Base-by-base conservation (phyloP, 2,888 invertebrate genomes). In the Pandemis corylana region DNA sequence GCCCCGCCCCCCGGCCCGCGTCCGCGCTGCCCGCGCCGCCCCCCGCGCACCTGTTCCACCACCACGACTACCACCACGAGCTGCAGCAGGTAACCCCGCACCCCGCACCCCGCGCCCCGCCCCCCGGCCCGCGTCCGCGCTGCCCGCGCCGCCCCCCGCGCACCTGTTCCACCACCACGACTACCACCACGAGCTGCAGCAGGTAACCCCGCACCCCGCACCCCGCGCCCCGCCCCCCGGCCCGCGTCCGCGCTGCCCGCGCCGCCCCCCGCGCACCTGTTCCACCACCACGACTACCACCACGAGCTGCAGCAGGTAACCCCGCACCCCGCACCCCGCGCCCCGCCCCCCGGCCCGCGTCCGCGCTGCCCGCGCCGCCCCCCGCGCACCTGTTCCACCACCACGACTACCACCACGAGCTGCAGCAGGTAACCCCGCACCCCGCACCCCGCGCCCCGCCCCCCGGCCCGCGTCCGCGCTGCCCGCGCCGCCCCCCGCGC, bases 21-120 rank as follows among this genome's bases (percentile, higher is more conserved):
- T 87, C 90, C 1, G 88, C 90, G 5, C 83, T 89, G 75, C 96
- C 95, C 71, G 95, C 95, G 80, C 95, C 95, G 2, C 81, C 76
- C 64, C 81, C 66, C 79, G 87, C 79, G 70, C 85, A 80, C 80
- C 84, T 76, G 71, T 81, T 79, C 44, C 89, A 88, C 71, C 91
- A 64, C 20, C 64, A 46, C 64, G 44, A 64, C 15, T 42, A 46
- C 64, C 44, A 44, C 46, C 64, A 7, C 20, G 64, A 64, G 0
- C 46, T 46, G 71, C 41, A 41, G 46, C 62, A 62, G 62, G 62
- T 62, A n/a, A n/a, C n/a, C n/a, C n/a, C n/a, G n/a, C n/a, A n/a
- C n/a, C n/a, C n/a, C n/a, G n/a, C n/a, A n/a, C n/a, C 0, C 77
- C 87, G 1, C 82, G 88, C 5, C 53, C 84, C 0, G 80, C 79